phyloP scores from a whole-genome alignment of 2,797 vertebrate species.

The Limnodromus scolopaceus region DNA sequence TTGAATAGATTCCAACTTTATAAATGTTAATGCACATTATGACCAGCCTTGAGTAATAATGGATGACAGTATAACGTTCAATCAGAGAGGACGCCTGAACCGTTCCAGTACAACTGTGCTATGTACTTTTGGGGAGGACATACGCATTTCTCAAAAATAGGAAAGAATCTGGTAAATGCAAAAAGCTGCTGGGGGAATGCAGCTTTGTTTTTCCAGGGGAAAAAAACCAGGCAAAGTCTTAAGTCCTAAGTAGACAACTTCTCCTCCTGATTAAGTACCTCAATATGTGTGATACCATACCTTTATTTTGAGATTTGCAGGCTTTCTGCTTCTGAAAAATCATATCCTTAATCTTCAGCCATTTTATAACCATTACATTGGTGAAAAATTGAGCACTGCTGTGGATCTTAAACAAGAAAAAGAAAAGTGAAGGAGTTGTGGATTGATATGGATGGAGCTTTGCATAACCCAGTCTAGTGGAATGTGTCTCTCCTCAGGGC shows the following conservation, averaged over 20 bases:
- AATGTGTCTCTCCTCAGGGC: background rate
- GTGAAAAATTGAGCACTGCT: background rate
- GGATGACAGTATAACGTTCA: background rate
- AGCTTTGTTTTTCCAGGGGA: background rate
- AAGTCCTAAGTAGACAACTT: background rate
- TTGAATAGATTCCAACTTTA: slow-evolving; percentile 18
- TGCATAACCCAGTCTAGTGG: background rate
- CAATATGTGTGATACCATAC: background rate
- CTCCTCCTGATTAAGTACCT: background rate
- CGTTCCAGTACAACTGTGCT: background rate
- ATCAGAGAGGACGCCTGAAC: background rate
- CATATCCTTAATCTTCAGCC: background rate
- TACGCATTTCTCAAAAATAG: background rate
- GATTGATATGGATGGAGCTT: background rate
- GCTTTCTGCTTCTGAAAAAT: background rate
- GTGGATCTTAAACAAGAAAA: background rate
- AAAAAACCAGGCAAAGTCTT: background rate
- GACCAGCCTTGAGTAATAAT: slow-evolving; percentile 32
- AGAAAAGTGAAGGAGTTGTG: background rate
- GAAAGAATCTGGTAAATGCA: background rate
- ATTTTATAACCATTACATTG: background rate
- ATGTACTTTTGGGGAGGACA: background rate
- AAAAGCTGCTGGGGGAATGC: background rate
- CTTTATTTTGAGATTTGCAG: background rate
- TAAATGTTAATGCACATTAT: slow-evolving; percentile 20